Evolutionary conservation across 2,113 vertebrate species (phyloP), one percentile per base, ranked within the genome.

Genomic region (Crotalus viridis): DNA sequence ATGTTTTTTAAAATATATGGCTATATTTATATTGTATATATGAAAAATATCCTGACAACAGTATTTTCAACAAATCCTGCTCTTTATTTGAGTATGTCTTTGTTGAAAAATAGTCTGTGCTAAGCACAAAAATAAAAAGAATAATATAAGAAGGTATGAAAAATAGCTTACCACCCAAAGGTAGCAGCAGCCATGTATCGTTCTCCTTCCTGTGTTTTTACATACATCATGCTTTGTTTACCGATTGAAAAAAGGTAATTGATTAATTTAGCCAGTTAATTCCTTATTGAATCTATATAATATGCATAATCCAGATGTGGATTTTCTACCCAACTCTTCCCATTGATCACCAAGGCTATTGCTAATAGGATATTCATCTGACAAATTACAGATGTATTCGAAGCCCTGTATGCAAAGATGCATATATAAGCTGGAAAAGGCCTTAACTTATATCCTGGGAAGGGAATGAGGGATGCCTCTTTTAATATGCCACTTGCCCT

Each of bases 21-120:
- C 17, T 92, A 93, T 96, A 85, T 97, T 95, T 97, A 96, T 97
- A 94, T 95, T 85, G n/a, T 95, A 87, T 95, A 57, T 94, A 96
- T 96, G 94, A 54, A 92, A 74, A 74, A n/a, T 61, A 15, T 13
- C 90, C 87, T 52, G 93, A 46, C 28, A 92, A 88, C 54, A 74
- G 8, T 57, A 59, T 90, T 93, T 95, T 89, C 48, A 6, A 3
- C 90, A 48, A 92, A 90, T 94, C 59, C 85, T 88, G 54, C 54
- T 28, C 48, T 59, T 51, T 33, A n/a, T 87, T 56, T 92, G 87
- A 91, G 93, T 94, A 57, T 93, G 22, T 55, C 61, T 46, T 85
- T 48, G 56, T 92, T 93, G 87, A 87, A 51, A 69, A 89, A 51
- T 81, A 87, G 85, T 92, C 85, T 10, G 89, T 93, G 0, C 22